Conservation (phyloP, 2,888 invertebrate genomes). For the Galerucella nymphaeae region DNA sequence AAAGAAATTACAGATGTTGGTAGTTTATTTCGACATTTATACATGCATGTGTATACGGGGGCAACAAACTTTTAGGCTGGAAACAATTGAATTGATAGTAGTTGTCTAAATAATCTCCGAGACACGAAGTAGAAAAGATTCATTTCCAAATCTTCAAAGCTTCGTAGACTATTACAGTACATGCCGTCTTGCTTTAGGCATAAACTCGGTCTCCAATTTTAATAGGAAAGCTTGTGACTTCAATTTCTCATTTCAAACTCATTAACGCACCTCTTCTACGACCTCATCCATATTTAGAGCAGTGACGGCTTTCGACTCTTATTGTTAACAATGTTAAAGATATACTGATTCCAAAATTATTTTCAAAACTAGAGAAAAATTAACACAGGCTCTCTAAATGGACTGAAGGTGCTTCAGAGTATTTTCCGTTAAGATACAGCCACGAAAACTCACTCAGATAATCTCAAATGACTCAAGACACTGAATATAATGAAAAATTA, state of each 20-base stretch:
- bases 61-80: neutral
- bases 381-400: too few species aligned
- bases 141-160: slow-evolving; percentile 1
- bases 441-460: too few species aligned
- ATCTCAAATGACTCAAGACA: too few species aligned
- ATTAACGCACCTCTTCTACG: slow-evolving; percentile 44
- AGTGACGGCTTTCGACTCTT: too few species aligned
- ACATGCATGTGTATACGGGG: neutral
- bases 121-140: neutral
- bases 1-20: neutral
- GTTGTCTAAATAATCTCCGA: slow-evolving; percentile 5
- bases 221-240: too few species aligned
- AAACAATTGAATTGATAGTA: slow-evolving; percentile 8
- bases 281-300: too few species aligned
- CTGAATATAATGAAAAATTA: too few species aligned
- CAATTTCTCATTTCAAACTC: slow-evolving; percentile 40
- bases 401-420: too few species aligned
- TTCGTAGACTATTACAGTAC: neutral
- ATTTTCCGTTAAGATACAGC: too few species aligned
- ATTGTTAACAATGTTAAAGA: too few species aligned
- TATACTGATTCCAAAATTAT: too few species aligned
- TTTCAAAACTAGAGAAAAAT: too few species aligned
- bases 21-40: neutral
- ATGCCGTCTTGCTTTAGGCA: neutral
- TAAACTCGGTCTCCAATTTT: neutral